These are phyloP conservation scores for Philonicus albiceps DNA, from an alignment of 2,888 invertebrate species.

Conservation along the genomic window DNA sequence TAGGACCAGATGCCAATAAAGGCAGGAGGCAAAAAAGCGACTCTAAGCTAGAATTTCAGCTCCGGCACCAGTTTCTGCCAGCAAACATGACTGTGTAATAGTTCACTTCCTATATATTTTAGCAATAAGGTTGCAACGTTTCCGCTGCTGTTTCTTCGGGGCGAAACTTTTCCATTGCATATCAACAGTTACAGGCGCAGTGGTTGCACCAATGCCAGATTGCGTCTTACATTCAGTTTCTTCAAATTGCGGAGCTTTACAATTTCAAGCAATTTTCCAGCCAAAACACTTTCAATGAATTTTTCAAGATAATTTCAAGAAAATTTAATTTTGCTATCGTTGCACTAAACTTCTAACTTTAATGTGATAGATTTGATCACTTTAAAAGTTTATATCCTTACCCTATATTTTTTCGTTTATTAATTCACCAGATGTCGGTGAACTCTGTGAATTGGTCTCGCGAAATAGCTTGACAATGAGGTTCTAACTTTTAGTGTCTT, in stretches of 20 bases:
- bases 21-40: background rate
- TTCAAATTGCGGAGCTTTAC: conserved; percentile 15
- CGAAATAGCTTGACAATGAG: background rate
- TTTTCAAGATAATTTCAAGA: background rate
- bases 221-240: background rate
- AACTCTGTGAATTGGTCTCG: background rate
- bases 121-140: conserved; percentile 27
- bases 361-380: background rate
- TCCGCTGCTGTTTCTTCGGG: conserved; percentile 7
- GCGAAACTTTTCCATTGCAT: background rate
- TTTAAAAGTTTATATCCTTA: background rate
- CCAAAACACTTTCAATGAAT: conserved; percentile 13
- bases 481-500: background rate
- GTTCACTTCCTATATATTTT: conserved; percentile 24
- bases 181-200: conserved; percentile 14
- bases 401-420: background rate
- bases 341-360: background rate
- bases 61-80: background rate
- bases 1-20: conserved; percentile 22
- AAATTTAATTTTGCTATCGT: background rate
- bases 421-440: background rate
- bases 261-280: conserved; percentile 16
- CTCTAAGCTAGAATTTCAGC: background rate
- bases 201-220: background rate
- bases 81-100: conserved; percentile 23